Conservation (phyloP, 53 echinoderm and acorn worm genomes). For the Apostichopus leukothele region DNA sequence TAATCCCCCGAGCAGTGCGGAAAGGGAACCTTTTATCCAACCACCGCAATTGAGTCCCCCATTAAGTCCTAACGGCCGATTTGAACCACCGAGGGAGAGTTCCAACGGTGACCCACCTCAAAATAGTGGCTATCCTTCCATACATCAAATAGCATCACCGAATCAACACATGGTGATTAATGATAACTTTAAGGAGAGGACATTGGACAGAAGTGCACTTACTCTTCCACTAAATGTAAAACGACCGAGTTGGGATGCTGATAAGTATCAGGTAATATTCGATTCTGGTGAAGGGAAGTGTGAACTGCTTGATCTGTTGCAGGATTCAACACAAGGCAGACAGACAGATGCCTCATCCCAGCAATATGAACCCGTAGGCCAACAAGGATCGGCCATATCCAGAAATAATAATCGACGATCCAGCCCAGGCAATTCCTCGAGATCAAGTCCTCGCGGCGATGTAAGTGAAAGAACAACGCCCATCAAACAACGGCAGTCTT, state of each 20-base stretch:
- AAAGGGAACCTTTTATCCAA: neutral
- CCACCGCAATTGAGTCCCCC: constrained; percentile 8
- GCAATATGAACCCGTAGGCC: neutral
- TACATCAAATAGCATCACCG: neutral
- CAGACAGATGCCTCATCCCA: neutral
- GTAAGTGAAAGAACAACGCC: neutral
- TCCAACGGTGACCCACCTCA: neutral
- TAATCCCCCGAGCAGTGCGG: neutral
- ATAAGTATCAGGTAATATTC: constrained; percentile 35
- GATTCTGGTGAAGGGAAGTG: constrained; percentile 24
- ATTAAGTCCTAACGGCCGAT: neutral
- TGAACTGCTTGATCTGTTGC: constrained; percentile 36
- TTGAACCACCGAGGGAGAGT: neutral
- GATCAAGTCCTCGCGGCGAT: neutral
- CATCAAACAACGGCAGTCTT: neutral
- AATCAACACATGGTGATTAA: constrained; percentile 21
- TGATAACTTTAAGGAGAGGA: constrained; percentile 23
- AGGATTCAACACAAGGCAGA: neutral
- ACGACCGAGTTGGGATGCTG: constrained; percentile 34
- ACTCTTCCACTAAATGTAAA: constrained; percentile 34
- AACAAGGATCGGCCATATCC: neutral
- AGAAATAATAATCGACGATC: constrained; percentile 24
- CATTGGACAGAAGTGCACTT: constrained; percentile 31
- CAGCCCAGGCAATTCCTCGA: neutral
- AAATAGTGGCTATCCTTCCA: neutral